phyloP scores from a whole-genome alignment of 2,797 vertebrate species.

The Botia kubotai region DNA sequence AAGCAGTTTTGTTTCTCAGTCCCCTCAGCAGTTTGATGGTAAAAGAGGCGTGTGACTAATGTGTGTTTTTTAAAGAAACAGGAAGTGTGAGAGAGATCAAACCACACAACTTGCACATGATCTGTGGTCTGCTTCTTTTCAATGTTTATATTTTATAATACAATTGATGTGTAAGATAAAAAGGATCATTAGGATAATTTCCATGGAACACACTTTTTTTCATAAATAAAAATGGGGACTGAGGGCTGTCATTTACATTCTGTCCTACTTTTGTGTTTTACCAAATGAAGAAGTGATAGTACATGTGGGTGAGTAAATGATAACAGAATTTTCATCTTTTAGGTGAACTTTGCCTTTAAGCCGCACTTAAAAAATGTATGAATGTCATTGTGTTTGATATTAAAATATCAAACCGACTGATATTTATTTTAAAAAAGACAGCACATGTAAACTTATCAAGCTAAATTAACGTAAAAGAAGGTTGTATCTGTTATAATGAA shows the following conservation, averaged over 20 bases:
- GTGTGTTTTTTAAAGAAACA: background rate
- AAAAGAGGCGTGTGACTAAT: constrained; percentile 17
- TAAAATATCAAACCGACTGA: background rate
- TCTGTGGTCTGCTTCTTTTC: background rate
- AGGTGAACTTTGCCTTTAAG: background rate
- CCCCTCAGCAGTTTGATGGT: background rate
- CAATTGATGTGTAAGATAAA: background rate
- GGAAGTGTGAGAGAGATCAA: background rate
- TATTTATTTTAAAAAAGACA: background rate
- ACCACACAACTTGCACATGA: background rate
- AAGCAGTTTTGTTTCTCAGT: constrained; percentile 6
- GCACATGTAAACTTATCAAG: background rate
- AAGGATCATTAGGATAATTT: background rate
- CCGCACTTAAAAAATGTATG: background rate
- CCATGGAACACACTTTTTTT: background rate
- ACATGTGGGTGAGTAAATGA: background rate
- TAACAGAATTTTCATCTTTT: background rate
- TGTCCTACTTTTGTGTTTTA: constrained; percentile 1
- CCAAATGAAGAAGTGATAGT: background rate
- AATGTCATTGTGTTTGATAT: background rate
- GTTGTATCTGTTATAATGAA: background rate
- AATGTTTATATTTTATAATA: background rate
- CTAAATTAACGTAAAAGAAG: background rate
- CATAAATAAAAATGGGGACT: background rate
- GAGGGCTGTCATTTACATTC: background rate